These are phyloP conservation scores for Phaenicophaeus curvirostris DNA, from an alignment of 2,797 vertebrate genomes.

Conservation along the genomic window DNA sequence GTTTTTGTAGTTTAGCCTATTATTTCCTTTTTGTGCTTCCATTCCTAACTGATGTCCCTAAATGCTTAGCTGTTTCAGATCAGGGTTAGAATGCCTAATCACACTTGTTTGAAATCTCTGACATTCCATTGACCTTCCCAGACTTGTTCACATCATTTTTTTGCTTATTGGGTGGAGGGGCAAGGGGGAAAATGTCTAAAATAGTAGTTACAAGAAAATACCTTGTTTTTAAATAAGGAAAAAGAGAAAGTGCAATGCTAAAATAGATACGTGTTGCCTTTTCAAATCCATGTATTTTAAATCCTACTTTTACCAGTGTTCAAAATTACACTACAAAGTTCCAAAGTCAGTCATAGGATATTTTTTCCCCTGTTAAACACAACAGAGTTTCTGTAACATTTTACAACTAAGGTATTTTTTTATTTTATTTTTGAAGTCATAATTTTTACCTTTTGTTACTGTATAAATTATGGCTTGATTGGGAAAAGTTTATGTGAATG, in stretches of 20 bases:
- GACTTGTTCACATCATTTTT: not conserved
- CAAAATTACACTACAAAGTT: not conserved
- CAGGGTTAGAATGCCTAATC: not conserved
- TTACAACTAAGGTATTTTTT: not conserved
- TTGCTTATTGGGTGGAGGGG: not conserved
- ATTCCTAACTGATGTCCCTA: not conserved
- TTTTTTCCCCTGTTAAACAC: not conserved
- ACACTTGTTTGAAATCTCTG: not conserved
- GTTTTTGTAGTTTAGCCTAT: not conserved
- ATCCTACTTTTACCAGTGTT: not conserved
- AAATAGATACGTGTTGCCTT: not conserved
- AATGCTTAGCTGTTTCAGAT: not conserved
- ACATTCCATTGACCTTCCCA: not conserved
- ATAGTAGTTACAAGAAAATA: not conserved
- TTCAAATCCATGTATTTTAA: not conserved
- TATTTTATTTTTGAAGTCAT: not conserved
- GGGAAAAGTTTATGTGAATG: not conserved
- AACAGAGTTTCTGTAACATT: not conserved
- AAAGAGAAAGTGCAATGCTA: not conserved
- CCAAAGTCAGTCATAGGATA: not conserved
- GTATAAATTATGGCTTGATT: not conserved
- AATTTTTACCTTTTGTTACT: not conserved
- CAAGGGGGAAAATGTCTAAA: not conserved
- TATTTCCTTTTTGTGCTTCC: slow-evolving; percentile 4
- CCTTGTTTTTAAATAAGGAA: not conserved